phyloP scores from a whole-genome alignment of 2,113 vertebrate species.

The Boulengeromyrus knoepffleri region DNA sequence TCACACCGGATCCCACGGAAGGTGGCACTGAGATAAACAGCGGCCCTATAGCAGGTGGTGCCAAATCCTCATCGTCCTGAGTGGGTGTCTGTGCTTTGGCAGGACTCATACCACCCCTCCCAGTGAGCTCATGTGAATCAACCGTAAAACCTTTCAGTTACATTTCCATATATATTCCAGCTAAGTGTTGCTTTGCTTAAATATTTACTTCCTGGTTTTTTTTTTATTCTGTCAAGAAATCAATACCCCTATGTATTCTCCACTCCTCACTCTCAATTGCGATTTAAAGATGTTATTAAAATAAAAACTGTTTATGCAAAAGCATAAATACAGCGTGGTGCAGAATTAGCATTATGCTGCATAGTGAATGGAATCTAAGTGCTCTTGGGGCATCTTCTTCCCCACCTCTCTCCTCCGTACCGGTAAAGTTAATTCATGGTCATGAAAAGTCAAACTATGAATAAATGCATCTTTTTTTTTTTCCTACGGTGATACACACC shows the following conservation, averaged over 20 bases:
- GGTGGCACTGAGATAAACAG: constrained; percentile 2
- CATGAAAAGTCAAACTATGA: constrained; percentile 2
- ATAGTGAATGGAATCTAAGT: background rate
- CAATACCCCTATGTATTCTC: background rate
- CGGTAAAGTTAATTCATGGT: constrained; percentile 3
- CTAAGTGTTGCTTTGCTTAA: background rate
- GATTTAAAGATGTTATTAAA: background rate
- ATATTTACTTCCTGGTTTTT: background rate
- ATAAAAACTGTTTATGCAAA: background rate
- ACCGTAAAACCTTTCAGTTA: background rate
- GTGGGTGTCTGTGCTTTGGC: background rate
- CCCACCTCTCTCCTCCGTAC: background rate
- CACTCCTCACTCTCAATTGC: background rate
- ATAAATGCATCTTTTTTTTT: background rate
- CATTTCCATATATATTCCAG: background rate
- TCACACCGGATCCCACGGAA: background rate
- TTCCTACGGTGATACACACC: background rate
- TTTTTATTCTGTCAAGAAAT: background rate
- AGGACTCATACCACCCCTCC: background rate
- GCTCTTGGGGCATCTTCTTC: background rate
- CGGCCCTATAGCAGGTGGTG: background rate
- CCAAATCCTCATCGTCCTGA: background rate
- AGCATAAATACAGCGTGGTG: background rate
- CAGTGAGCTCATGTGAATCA: background rate
- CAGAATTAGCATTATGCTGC: background rate